A percentile compares a stretch with the other conserved stretches of the same genome.
These are phyloP conservation scores for Caligus rogercresseyi DNA, from an alignment of 1,140 invertebrate genomes.

Conservation along the genomic window DNA sequence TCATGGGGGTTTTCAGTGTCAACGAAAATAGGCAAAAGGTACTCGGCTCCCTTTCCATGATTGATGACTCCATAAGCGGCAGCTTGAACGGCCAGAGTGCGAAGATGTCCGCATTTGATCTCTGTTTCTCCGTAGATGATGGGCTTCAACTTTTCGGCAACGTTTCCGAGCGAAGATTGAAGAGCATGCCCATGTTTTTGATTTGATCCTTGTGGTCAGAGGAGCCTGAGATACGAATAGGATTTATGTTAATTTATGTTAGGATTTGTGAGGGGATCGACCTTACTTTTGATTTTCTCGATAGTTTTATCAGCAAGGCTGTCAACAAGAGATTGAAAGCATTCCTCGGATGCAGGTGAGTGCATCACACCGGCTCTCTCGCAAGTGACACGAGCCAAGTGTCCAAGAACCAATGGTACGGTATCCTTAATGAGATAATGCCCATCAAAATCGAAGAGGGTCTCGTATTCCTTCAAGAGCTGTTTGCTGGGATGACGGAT, in stretches of 20 bases:
- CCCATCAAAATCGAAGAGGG: not conserved
- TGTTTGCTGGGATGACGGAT: conserved; percentile 14
- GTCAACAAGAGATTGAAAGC: not conserved
- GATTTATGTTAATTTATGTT: not conserved
- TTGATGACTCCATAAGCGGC: not conserved
- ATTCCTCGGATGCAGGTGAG: conserved; percentile 2
- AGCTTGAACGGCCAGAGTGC: not conserved
- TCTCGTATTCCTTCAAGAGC: conserved; percentile 10
- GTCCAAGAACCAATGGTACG: conserved; percentile 14
- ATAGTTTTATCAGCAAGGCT: not conserved
- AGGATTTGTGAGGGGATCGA: not conserved
- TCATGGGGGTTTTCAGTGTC: not conserved
- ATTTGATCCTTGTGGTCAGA: not conserved
- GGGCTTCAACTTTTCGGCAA: not conserved
- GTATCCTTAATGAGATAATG: conserved; percentile 7
- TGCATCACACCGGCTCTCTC: not conserved
- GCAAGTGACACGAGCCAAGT: conserved; percentile 10
- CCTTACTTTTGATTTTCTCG: not conserved
- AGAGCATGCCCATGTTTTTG: not conserved
- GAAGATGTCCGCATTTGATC: not conserved
- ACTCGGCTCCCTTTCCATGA: not conserved
- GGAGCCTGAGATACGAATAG: not conserved
- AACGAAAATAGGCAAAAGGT: conserved; percentile 1
- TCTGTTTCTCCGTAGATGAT: conserved; percentile 4
- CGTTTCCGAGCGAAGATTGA: not conserved